phyloP scores from a whole-genome alignment of 2,113 vertebrate genomes.

The Prietella phreatophila region DNA sequence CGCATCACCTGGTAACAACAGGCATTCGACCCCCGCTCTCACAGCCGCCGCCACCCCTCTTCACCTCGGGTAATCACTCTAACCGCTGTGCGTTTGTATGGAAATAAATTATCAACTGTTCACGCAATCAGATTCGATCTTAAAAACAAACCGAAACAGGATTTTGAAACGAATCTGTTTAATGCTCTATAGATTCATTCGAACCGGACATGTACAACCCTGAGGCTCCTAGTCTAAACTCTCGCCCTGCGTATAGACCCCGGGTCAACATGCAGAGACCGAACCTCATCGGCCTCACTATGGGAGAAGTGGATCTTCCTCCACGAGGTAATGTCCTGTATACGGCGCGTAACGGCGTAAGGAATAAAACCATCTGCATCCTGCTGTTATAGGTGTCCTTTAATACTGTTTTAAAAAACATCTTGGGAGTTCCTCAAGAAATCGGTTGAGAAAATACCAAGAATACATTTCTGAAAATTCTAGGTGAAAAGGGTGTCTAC shows the following conservation, averaged over 20 bases:
- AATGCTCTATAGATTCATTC: constrained; percentile 77
- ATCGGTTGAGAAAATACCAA: no score
- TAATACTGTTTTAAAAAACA: no score
- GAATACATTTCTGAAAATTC: no score
- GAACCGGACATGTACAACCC: constrained; percentile 96
- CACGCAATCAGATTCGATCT: background rate
- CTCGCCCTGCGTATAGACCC: constrained; percentile 91
- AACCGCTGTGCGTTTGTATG: background rate
- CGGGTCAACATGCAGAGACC: constrained; percentile 91
- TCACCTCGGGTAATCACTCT: constrained; percentile 77
- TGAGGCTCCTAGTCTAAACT: constrained; percentile 94
- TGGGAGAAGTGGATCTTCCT: constrained; percentile 88
- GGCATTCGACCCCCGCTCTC: constrained; percentile 88
- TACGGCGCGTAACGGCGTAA: no score
- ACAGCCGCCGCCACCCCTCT: constrained; percentile 81
- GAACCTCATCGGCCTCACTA: constrained; percentile 95
- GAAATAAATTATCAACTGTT: background rate
- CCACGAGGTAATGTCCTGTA: constrained; percentile 80
- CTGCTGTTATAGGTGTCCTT: no score
- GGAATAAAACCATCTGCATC: no score
- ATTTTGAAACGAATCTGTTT: no score
- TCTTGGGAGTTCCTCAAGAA: no score
- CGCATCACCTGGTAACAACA: constrained; percentile 82
- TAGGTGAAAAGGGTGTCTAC: no score
- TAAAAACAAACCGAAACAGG: background rate